phyloP scores from a whole-genome alignment of 2,113 vertebrate species.

The Bos taurus region ARS-UCD2.0 NC_037342.1:54163501-54164000 shows the following conservation, averaged over 20 bases:
- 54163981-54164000: neutral
- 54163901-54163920: neutral
- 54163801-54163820: neutral
- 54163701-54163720: neutral
- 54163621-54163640: neutral
- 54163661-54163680: neutral
- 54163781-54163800: neutral
- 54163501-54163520: neutral
- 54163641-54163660: neutral
- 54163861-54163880: neutral
- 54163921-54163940: neutral
- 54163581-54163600: neutral
- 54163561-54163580: neutral
- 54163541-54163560: neutral
- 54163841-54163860: neutral
- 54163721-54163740: neutral
- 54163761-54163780: neutral
- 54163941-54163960: neutral
- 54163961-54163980: neutral
- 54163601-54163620: neutral
- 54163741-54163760: neutral
- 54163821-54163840: neutral
- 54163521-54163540: neutral
- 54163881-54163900: neutral
- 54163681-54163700: neutral